Base-by-base conservation (phyloP, 1,140 invertebrate species). In the Meloidogyne chitwoodi region DNA sequence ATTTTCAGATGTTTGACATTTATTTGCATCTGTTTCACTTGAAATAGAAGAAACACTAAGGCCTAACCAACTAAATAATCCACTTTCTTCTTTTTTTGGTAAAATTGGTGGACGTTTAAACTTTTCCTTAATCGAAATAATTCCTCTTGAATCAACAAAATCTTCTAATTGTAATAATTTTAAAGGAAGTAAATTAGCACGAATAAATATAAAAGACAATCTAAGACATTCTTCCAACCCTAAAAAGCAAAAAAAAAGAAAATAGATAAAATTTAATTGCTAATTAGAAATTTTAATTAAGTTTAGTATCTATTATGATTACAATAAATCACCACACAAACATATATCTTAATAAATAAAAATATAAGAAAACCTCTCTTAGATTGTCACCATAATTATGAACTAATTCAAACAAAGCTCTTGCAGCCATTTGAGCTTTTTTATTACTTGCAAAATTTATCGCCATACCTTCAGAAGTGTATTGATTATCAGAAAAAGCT, bases 161-260 rank as follows among this genome's bases (percentile, higher is more conserved):
- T 99, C 96, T 87, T 98, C 95, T 3, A 93, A 94, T 89, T 95
- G 91, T 12, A 82, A 81, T 48, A 86, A 69, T 2, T 71, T 69
- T 38, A 93, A 92, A 19, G 96, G 94, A 56, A 98, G 88, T 19
- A 97, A 87, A 79, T 92, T 91, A 31, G 93, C 92, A 68, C 91
- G 91, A 93, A 97, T 0, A 99, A 89, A 71, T 93, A 92, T 24
- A 94, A 89, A 71, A 97, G 89, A 83, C 94, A 92, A 84, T 98
- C 94, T 22, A 98, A 89, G 63, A 99, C 91, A 84, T 95, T 94
- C 81, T 93, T 93, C 96, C 96, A 99, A 2, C 94, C 93, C 77
- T 78, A 63, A 38, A n/a, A n/a, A n/a, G n/a, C n/a, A n/a, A n/a
- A n/a, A n/a, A n/a, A n/a, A n/a, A n/a, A n/a, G n/a, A n/a, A n/a